These are phyloP conservation scores for Phalanger gymnotis DNA, from an alignment of 2,797 vertebrate species.

Conservation along the genomic window DNA sequence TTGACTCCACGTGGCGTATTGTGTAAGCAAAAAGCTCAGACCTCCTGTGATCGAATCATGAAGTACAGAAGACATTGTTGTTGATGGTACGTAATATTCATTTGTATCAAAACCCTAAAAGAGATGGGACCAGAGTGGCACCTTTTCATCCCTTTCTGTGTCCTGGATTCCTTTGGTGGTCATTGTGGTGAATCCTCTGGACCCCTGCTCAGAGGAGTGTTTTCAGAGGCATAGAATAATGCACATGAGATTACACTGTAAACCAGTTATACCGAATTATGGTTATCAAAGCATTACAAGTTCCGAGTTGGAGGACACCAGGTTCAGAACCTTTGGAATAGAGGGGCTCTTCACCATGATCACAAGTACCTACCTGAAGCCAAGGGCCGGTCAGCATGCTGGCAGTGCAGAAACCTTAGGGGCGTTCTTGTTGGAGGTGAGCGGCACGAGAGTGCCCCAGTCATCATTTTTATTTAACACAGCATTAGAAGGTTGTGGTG, in stretches of 20 bases:
- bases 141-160: background rate
- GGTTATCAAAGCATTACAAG: background rate
- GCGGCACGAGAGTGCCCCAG: background rate
- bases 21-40: background rate
- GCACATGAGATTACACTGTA: background rate
- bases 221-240: background rate
- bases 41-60: background rate
- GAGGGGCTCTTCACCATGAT: background rate
- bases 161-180: background rate
- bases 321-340: background rate
- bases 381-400: background rate
- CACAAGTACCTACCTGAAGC: too few species aligned
- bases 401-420: background rate
- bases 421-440: background rate
- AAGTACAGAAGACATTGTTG: background rate
- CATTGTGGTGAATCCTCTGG: too few species aligned
- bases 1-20: background rate
- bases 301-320: background rate
- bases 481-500: background rate
- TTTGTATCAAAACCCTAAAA: background rate
- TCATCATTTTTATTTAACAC: background rate
- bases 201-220: too few species aligned
- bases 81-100: background rate
- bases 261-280: background rate
- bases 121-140: background rate